These are phyloP conservation scores for Scalopus aquaticus DNA, from an alignment of 2,113 vertebrate genomes.

Conservation along the genomic window DNA sequence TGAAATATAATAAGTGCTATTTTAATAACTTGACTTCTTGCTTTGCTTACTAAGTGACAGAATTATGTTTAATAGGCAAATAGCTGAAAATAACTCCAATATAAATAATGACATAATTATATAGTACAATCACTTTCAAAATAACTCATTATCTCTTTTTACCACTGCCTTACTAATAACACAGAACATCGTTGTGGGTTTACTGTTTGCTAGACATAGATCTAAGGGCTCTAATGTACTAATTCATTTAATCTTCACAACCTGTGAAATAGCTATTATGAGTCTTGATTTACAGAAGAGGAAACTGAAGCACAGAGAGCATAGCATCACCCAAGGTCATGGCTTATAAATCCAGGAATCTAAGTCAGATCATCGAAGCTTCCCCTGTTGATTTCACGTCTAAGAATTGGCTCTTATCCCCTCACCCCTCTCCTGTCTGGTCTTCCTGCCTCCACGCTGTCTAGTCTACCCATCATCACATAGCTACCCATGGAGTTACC, in stretches of 20 bases:
- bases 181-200: not conserved
- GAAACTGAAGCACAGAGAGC: not conserved
- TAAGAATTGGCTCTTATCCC: not conserved
- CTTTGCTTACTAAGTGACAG: constrained; percentile 70
- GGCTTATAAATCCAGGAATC: not conserved
- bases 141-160: constrained; percentile 44
- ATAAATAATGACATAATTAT: constrained; percentile 72
- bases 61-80: constrained; percentile 61
- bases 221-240: not conserved
- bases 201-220: not conserved
- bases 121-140: constrained; percentile 50
- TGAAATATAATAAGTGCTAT: constrained; percentile 32
- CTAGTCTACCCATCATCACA: not conserved
- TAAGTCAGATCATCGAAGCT: not conserved
- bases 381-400: not conserved
- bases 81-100: constrained; percentile 64
- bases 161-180: constrained; percentile 25
- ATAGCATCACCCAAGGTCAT: not conserved
- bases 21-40: constrained; percentile 55
- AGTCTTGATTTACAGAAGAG: not conserved
- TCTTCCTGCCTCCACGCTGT: not conserved
- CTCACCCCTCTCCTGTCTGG: not conserved
- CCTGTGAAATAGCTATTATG: constrained; percentile 9
- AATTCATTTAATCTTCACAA: constrained; percentile 34
- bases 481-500: not conserved